Evolutionary conservation across 2,888 invertebrate genomes (phyloP).

Genomic region (Sericinus montela): DNA sequence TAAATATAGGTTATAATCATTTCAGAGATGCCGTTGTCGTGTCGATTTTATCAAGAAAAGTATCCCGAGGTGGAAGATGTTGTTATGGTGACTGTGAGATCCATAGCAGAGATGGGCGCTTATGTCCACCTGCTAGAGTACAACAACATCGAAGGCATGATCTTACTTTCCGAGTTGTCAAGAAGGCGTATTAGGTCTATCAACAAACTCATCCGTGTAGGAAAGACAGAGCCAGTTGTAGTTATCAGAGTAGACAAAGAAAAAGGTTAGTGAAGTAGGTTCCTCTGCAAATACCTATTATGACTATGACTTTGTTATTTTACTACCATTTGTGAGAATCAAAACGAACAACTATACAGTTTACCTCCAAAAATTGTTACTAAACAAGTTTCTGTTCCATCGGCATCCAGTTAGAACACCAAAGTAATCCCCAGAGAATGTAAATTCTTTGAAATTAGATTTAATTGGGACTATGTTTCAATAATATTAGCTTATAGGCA

Average conservation of each 20-base stretch:
- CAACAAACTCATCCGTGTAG: conserved; percentile 98
- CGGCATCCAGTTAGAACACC: too few species aligned
- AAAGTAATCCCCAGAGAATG: too few species aligned
- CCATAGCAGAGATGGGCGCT: conserved; percentile 99
- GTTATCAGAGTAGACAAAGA: conserved; percentile 99
- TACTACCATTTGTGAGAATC: too few species aligned
- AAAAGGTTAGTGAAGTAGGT: conserved; percentile 84
- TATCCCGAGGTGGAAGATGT: conserved; percentile 99
- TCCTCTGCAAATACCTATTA: too few species aligned
- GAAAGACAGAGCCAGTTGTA: conserved; percentile 99
- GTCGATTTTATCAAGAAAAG: conserved; percentile 97
- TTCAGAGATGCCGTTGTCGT: conserved; percentile 90
- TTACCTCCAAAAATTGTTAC: too few species aligned
- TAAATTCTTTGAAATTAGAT: too few species aligned
- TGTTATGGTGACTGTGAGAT: conserved; percentile 98
- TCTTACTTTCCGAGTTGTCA: conserved; percentile 97
- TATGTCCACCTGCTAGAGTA: conserved; percentile 99
- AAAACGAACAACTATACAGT: too few species aligned
- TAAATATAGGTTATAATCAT: conserved; percentile 50
- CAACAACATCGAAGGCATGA: conserved; percentile 99
- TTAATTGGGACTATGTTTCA: too few species aligned
- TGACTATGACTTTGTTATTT: too few species aligned
- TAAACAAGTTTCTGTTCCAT: too few species aligned
- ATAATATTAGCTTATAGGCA: too few species aligned
- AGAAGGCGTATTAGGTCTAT: conserved; percentile 99